Conservation (phyloP, 2,888 invertebrate species). For the Subacronicta megacephala region DNA sequence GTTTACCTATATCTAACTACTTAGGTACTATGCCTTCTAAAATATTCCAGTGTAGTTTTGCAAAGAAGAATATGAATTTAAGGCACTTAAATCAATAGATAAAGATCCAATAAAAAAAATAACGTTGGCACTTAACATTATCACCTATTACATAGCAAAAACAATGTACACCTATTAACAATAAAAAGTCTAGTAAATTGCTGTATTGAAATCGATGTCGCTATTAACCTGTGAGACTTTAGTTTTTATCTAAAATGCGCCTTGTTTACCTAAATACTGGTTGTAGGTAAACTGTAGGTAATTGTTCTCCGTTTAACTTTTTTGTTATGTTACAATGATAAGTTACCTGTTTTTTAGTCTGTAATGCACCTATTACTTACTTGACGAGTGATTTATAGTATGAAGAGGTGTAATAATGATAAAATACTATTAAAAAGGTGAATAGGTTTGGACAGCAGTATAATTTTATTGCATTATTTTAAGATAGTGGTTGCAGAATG, state of each 20-base stretch:
- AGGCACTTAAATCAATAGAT: constrained; percentile 72
- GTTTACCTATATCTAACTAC: no score
- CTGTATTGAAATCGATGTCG: constrained; percentile 76
- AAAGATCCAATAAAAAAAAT: constrained; percentile 63
- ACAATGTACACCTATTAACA: constrained; percentile 56
- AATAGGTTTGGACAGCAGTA: constrained; percentile 28
- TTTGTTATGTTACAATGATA: constrained; percentile 22
- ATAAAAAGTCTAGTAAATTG: constrained; percentile 64
- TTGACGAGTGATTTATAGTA: constrained; percentile 41
- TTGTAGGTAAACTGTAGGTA: constrained; percentile 17
- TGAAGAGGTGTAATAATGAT: constrained; percentile 25
- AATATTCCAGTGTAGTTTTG: not conserved
- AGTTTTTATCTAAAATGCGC: constrained; percentile 63
- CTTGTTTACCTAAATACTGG: constrained; percentile 56
- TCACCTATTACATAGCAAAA: constrained; percentile 74
- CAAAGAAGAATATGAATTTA: constrained; percentile 4
- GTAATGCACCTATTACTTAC: constrained; percentile 35
- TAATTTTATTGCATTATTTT: constrained; percentile 18
- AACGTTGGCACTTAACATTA: constrained; percentile 65
- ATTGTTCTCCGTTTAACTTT: constrained; percentile 40
- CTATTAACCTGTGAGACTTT: constrained; percentile 63
- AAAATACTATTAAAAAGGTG: constrained; percentile 24
- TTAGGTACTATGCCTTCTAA: no score
- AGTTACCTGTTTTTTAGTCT: constrained; percentile 23
- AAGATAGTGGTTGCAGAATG: not conserved